phyloP scores from a whole-genome alignment of 2,888 invertebrate genomes.

The Cephus nigrinus region DNA sequence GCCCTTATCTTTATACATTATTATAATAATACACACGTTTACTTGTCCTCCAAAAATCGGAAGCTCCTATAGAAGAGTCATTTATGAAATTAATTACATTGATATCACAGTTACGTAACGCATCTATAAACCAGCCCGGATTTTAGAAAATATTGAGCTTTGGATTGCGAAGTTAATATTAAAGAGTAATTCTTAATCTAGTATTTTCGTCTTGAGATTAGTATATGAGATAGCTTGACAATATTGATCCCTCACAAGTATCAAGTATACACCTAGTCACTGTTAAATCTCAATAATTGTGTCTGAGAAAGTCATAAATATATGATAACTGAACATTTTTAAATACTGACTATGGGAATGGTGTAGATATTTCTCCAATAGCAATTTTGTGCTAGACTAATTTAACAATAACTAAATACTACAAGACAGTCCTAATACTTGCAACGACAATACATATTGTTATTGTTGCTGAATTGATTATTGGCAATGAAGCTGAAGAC shows the following conservation, averaged over 20 bases:
- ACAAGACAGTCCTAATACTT: neutral
- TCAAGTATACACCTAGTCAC: neutral
- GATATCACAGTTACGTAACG: constrained; percentile 1
- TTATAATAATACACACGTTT: neutral
- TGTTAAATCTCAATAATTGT: neutral
- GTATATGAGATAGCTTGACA: neutral
- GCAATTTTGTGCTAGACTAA: neutral
- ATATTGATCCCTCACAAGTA: neutral
- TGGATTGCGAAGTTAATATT: neutral
- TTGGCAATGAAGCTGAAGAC: constrained; percentile 21
- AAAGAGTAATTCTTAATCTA: neutral
- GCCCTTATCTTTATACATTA: neutral
- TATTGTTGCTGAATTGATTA: neutral
- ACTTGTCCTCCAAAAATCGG: neutral
- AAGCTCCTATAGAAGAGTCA: neutral
- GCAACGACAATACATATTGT: neutral
- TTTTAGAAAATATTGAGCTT: neutral
- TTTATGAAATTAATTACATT: neutral
- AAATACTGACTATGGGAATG: neutral
- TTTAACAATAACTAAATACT: neutral
- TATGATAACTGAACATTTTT: neutral
- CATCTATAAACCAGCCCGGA: neutral
- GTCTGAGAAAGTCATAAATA: neutral
- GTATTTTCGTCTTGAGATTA: neutral
- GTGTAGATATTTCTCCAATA: neutral